These are phyloP conservation scores for Crotalus helleri DNA, from an alignment of 2,113 vertebrate species.

Conservation along the genomic window DNA sequence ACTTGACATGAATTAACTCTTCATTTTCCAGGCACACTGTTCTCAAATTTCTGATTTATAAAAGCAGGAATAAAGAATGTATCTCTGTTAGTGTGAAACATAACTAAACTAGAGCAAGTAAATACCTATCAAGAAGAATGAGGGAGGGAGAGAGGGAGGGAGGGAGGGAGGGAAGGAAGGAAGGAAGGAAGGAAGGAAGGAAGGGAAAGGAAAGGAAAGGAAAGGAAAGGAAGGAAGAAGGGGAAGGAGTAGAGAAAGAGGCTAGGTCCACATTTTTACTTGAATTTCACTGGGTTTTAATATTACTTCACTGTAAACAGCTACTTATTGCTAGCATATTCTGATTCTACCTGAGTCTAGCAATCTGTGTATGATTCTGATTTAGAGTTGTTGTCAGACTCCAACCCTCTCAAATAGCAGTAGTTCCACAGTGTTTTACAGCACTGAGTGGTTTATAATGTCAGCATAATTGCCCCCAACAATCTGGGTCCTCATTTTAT, in stretches of 20 bases:
- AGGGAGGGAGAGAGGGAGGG: neutral
- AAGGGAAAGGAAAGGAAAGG: neutral
- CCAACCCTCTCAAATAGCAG: neutral
- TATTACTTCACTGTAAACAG: neutral
- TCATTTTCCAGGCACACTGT: conserved; percentile 1
- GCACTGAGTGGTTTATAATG: neutral
- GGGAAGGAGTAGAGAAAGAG: neutral
- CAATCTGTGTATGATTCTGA: neutral
- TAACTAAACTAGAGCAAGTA: neutral
- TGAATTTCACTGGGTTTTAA: conserved; percentile 12
- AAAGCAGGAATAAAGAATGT: neutral
- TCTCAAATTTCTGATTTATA: neutral
- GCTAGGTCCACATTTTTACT: neutral
- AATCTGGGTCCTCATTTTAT: neutral
- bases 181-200: too few relatives aligned
- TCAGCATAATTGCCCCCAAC: neutral
- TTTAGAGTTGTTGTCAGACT: neutral
- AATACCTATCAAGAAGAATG: neutral
- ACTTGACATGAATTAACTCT: conserved; percentile 13
- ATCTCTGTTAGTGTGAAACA: neutral
- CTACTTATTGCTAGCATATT: neutral
- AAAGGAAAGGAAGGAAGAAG: neutral
- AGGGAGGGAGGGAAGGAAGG: too few relatives aligned
- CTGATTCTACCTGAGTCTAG: neutral
- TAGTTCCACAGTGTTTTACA: neutral